These are phyloP conservation scores for Nanger granti DNA, from an alignment of 2,113 vertebrate species.

Conservation along the genomic window DNA sequence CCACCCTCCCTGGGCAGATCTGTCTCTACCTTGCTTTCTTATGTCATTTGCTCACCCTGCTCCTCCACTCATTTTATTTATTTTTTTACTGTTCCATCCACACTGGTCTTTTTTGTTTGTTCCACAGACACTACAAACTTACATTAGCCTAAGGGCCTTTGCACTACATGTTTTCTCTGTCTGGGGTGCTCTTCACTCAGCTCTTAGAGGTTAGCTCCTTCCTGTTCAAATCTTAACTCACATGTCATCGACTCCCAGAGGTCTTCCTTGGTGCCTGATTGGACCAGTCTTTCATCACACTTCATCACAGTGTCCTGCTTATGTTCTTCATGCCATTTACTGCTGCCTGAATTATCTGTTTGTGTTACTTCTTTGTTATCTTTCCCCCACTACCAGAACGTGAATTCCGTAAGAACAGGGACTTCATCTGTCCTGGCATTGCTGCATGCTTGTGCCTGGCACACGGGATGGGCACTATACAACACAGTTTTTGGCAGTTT, in stretches of 20 bases:
- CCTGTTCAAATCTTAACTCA: neutral
- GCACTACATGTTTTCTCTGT: neutral
- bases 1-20: neutral
- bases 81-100: neutral
- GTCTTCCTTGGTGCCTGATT: accelerated
- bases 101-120: neutral
- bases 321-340: neutral
- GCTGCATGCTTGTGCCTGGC: neutral
- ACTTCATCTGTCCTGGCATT: neutral
- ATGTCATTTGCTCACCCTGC: neutral
- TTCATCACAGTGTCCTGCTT: neutral
- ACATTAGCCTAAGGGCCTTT: neutral
- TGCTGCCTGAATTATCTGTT: neutral
- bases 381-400: neutral
- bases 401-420: neutral
- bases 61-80: neutral
- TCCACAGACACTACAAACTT: neutral
- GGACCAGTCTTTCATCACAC: neutral
- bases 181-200: neutral
- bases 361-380: neutral
- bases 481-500: neutral
- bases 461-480: neutral
- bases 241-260: neutral
- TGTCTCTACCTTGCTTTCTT: neutral
- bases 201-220: neutral